These are phyloP conservation scores for Diarsia dahlii DNA, from an alignment of 2,888 invertebrate genomes.

Conservation along the genomic window DNA sequence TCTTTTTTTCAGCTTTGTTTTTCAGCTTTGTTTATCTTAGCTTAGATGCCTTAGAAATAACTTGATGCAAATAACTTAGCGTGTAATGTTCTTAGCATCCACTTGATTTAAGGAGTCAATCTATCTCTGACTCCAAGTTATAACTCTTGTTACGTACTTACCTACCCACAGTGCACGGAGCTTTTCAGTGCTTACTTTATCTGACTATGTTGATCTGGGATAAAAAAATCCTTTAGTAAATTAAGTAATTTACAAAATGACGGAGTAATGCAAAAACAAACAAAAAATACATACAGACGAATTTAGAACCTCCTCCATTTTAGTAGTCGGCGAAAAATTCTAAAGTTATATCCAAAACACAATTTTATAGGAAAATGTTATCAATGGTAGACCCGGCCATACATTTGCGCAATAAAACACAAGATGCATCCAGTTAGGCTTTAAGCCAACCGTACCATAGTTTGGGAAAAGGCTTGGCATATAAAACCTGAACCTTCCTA, in stretches of 20 bases:
- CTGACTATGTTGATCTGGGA: not conserved
- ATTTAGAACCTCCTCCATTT: too few relatives aligned
- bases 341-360: not conserved
- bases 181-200: not conserved
- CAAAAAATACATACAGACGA: too few relatives aligned
- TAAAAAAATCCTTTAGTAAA: not conserved
- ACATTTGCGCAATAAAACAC: not conserved
- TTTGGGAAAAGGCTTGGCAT: too few relatives aligned
- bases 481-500: too few relatives aligned
- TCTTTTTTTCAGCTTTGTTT: too few relatives aligned
- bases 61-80: slow-evolving; percentile 16
- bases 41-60: not conserved
- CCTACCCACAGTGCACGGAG: not conserved
- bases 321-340: not conserved
- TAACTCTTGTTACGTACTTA: slow-evolving; percentile 4
- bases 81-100: slow-evolving; percentile 15
- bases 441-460: too few relatives aligned
- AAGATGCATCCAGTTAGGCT: too few relatives aligned
- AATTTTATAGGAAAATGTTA: not conserved
- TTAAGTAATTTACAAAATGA: not conserved
- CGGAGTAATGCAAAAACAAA: too few relatives aligned
- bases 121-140: slow-evolving; percentile 6
- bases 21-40: too few relatives aligned
- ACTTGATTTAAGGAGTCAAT: slow-evolving; percentile 15
- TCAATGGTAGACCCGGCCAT: not conserved